A percentile compares a stretch with the other conserved stretches of the same genome.
phyloP scores from a whole-genome alignment of 2,888 invertebrate genomes.

The Apamea sordens region DNA sequence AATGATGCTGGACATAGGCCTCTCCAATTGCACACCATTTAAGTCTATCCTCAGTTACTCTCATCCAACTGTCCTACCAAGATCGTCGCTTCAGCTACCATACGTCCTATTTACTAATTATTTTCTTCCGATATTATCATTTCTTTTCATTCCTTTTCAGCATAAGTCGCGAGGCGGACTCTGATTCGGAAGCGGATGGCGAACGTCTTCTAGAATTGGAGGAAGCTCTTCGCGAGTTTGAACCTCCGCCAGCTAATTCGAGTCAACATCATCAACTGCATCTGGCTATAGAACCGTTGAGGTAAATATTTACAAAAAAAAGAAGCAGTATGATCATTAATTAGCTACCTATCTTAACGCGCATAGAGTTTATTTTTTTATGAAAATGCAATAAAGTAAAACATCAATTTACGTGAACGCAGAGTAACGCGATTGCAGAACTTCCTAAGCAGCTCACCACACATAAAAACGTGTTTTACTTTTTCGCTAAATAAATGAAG shows the following conservation, averaged over 20 bases:
- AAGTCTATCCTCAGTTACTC: background rate
- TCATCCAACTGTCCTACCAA: background rate
- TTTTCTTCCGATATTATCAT: background rate
- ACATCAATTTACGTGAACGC: background rate
- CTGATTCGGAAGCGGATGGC: slow-evolving; percentile 97
- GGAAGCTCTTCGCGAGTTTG: slow-evolving; percentile 95
- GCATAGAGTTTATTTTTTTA: background rate
- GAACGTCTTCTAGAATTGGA: slow-evolving; percentile 96
- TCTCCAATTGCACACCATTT: background rate
- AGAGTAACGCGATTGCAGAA: background rate
- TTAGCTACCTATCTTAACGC: background rate
- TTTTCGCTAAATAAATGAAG: no score
- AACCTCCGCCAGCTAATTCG: slow-evolving; percentile 90
- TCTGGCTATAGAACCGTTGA: slow-evolving; percentile 92
- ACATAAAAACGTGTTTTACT: background rate
- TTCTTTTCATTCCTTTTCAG: slow-evolving; percentile 66
- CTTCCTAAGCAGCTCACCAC: background rate
- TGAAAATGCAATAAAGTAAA: background rate
- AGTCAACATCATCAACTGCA: slow-evolving; percentile 94
- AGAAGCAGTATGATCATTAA: background rate
- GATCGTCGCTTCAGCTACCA: background rate
- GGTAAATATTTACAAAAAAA: slow-evolving; percentile 69
- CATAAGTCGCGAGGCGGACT: slow-evolving; percentile 91
- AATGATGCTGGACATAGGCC: background rate
- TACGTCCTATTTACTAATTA: no score